These are phyloP conservation scores for Menidia beryllina DNA, from an alignment of 2,113 vertebrate species.

Conservation along the genomic window DNA sequence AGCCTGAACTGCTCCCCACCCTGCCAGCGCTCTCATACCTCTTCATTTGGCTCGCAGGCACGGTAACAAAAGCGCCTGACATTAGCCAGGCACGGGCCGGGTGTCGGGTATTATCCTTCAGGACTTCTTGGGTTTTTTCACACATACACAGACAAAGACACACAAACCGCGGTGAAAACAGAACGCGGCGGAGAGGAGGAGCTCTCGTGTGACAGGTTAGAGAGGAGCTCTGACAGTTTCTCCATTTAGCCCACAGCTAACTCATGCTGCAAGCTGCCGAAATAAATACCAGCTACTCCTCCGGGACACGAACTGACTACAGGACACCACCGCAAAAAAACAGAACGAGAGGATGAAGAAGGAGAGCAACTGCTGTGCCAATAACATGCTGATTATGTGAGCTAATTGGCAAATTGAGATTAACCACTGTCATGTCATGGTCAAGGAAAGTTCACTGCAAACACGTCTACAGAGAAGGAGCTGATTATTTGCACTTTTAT, in stretches of 20 bases:
- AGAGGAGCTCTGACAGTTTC: slow-evolving; percentile 75
- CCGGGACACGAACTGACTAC: slow-evolving; percentile 60
- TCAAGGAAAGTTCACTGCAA: slow-evolving; percentile 24
- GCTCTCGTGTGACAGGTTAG: slow-evolving; percentile 74
- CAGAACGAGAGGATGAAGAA: slow-evolving; percentile 34
- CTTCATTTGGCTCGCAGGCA: slow-evolving; percentile 66
- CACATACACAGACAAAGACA: slow-evolving; percentile 44
- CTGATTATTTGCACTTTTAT: not conserved
- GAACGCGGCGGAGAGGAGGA: not conserved
- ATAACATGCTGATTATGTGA: slow-evolving; percentile 57
- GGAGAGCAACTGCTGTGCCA: slow-evolving; percentile 35
- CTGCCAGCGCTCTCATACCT: slow-evolving; percentile 62
- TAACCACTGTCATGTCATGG: slow-evolving; percentile 38
- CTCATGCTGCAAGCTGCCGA: slow-evolving; percentile 64
- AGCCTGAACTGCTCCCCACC: slow-evolving; percentile 60
- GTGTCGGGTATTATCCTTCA: slow-evolving; percentile 63
- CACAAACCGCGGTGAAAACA: slow-evolving; percentile 35
- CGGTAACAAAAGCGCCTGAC: slow-evolving; percentile 72
- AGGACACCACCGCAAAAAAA: slow-evolving; percentile 56
- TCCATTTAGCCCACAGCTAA: slow-evolving; percentile 73
- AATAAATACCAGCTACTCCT: slow-evolving; percentile 76
- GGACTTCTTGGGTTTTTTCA: slow-evolving; percentile 53
- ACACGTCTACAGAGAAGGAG: not conserved
- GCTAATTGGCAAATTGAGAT: slow-evolving; percentile 64
- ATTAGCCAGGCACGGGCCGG: slow-evolving; percentile 66